Evolutionary conservation across 2,888 invertebrate genomes (phyloP).

Genomic region (Caenorhabditis drosophilae): DNA sequence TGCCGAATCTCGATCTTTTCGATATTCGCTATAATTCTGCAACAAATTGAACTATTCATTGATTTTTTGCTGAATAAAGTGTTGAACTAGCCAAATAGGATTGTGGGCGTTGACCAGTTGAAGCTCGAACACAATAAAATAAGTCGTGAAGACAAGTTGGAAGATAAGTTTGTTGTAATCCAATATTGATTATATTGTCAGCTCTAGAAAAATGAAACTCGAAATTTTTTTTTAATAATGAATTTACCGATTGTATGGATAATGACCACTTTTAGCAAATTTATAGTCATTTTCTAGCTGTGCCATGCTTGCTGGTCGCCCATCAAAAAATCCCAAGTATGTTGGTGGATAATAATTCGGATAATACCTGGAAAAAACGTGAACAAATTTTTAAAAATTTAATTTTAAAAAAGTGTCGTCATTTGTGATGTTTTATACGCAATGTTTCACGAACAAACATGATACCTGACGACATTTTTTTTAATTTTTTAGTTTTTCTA

Average conservation of each 20-base stretch:
- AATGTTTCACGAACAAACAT: too few species aligned
- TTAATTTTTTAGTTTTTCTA: too few species aligned
- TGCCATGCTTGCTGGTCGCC: slow-evolving; percentile 47
- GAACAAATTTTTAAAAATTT: too few species aligned
- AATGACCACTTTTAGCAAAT: slow-evolving; percentile 50
- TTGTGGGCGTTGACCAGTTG: slow-evolving; percentile 28
- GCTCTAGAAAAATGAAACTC: slow-evolving; percentile 50
- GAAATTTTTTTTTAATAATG: too few species aligned
- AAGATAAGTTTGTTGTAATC: slow-evolving; percentile 56
- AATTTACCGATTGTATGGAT: slow-evolving; percentile 52
- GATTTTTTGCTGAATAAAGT: neutral
- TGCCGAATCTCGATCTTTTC: slow-evolving; percentile 27
- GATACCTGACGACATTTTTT: too few species aligned
- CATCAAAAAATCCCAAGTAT: slow-evolving; percentile 57
- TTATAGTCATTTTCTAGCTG: slow-evolving; percentile 57
- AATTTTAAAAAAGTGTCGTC: too few species aligned
- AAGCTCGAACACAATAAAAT: slow-evolving; percentile 59
- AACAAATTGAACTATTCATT: neutral
- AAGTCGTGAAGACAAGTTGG: slow-evolving; percentile 63
- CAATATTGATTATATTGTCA: slow-evolving; percentile 60
- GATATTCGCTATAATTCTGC: slow-evolving; percentile 37
- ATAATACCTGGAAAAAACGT: too few species aligned
- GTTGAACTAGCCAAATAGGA: slow-evolving; percentile 22
- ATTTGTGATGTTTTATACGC: too few species aligned
- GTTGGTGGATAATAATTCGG: slow-evolving; percentile 58